A percentile compares a stretch with the other conserved stretches of the same genome.
Evolutionary conservation across 2,113 vertebrate species (phyloP).

Genomic region (Pao palembangensis): DNA sequence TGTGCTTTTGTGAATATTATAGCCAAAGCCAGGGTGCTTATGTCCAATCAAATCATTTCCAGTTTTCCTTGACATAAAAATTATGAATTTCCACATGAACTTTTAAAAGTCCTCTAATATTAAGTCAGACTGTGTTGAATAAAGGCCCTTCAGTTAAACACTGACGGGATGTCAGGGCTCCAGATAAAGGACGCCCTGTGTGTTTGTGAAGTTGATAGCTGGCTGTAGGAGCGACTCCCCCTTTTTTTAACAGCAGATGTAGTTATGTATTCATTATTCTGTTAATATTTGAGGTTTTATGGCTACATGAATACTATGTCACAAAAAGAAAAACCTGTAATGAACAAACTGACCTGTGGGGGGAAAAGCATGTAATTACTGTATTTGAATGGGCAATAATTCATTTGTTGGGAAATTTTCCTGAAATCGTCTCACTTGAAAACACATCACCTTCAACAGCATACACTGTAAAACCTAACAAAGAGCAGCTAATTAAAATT

Average conservation of each 20-base stretch:
- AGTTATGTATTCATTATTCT: conserved; percentile 23
- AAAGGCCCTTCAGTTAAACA: conserved; percentile 44
- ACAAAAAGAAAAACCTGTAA: conserved; percentile 14
- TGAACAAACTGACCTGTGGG: conserved; percentile 22
- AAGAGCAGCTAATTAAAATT: conserved; percentile 37
- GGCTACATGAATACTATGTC: conserved; percentile 23
- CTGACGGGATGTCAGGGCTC: conserved; percentile 45
- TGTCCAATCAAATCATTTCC: no score
- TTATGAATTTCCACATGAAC: no score
- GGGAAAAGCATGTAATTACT: conserved; percentile 2
- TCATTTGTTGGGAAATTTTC: conserved; percentile 1
- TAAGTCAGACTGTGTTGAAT: conserved; percentile 1
- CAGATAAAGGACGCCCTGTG: conserved; percentile 56
- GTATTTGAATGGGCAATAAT: conserved; percentile 17
- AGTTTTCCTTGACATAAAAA: no score
- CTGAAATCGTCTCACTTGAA: neutral
- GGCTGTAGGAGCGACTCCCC: conserved; percentile 11
- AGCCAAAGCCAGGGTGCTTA: no score
- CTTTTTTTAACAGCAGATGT: conserved; percentile 12
- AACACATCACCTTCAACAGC: conserved; percentile 18
- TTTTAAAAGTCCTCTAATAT: no score
- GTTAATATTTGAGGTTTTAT: conserved; percentile 28
- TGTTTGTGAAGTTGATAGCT: conserved; percentile 55
- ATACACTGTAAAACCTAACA: conserved; percentile 19
- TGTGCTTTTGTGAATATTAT: neutral